phyloP scores from a whole-genome alignment of 2,797 vertebrate species.

The Amblyopsis hoosieri region DNA sequence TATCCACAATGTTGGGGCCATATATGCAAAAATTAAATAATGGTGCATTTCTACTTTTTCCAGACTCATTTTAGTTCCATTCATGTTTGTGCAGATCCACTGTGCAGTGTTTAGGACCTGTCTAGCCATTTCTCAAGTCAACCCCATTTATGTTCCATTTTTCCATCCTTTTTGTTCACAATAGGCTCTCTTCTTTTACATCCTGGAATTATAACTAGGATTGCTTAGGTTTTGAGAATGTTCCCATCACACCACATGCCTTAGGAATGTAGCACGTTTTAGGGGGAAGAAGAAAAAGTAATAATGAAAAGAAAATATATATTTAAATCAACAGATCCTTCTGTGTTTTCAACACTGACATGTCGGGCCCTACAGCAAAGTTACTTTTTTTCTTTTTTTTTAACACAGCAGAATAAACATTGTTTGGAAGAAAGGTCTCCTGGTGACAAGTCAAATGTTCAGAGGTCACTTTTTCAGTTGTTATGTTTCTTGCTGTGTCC shows the following conservation, averaged over 20 bases:
- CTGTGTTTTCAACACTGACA: constrained; percentile 72
- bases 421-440: constrained; percentile 93
- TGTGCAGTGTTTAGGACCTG: constrained; percentile 51
- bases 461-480: constrained; percentile 77
- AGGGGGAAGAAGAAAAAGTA: constrained; percentile 62
- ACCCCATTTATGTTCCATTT: constrained; percentile 54
- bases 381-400: constrained; percentile 61
- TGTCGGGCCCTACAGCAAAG: constrained; percentile 76
- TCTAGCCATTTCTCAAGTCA: constrained; percentile 69
- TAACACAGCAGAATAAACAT: constrained; percentile 93
- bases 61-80: constrained; percentile 49
- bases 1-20: constrained; percentile 43
- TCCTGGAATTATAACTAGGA: constrained; percentile 80
- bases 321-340: constrained; percentile 70
- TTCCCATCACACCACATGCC: constrained; percentile 47
- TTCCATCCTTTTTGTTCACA: constrained; percentile 59
- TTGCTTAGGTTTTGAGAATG: constrained; percentile 50
- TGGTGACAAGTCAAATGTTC: constrained; percentile 87
- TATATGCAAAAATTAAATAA: constrained; percentile 61
- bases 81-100: constrained; percentile 64
- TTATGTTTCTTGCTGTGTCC: constrained; percentile 22
- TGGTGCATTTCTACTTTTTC: constrained; percentile 60
- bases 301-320: constrained; percentile 58
- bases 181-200: constrained; percentile 54
- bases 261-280: constrained; percentile 56